Evolutionary conservation across 2,888 invertebrate genomes (phyloP).

Genomic region (Anticlea derivata): DNA sequence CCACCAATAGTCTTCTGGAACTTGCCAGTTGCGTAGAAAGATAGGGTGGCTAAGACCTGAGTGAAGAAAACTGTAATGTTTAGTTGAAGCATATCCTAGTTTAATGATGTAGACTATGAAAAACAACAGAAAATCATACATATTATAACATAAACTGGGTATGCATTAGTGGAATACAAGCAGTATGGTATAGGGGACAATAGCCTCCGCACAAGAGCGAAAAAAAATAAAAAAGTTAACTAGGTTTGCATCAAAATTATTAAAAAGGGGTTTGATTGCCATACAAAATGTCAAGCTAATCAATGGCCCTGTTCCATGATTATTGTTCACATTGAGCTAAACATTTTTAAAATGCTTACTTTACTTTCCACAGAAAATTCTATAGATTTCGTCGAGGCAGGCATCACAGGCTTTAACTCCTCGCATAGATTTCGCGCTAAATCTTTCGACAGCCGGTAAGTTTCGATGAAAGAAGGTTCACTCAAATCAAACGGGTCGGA

Average conservation of each 20-base stretch:
- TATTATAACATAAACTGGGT: no score
- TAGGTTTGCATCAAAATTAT: no score
- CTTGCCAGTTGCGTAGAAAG: slow-evolving; percentile 72
- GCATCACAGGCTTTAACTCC: slow-evolving; percentile 72
- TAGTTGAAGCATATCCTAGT: not conserved
- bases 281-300: not conserved
- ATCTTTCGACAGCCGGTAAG: slow-evolving; percentile 68
- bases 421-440: slow-evolving; percentile 66
- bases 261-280: no score
- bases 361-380: slow-evolving; percentile 75
- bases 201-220: no score
- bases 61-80: slow-evolving; percentile 22
- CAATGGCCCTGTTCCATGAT: not conserved
- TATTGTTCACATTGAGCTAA: no score
- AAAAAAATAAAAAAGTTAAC: no score
- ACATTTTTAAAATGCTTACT: no score
- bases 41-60: slow-evolving; percentile 70
- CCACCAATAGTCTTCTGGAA: slow-evolving; percentile 70
- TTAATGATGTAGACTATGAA: no score
- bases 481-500: slow-evolving; percentile 69
- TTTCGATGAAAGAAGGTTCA: slow-evolving; percentile 67
- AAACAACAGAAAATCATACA: no score
- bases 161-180: no score
- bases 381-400: slow-evolving; percentile 69
- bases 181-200: no score